Base-by-base conservation (phyloP, 2,888 invertebrate genomes). In the Synergus umbraculus region DNA sequence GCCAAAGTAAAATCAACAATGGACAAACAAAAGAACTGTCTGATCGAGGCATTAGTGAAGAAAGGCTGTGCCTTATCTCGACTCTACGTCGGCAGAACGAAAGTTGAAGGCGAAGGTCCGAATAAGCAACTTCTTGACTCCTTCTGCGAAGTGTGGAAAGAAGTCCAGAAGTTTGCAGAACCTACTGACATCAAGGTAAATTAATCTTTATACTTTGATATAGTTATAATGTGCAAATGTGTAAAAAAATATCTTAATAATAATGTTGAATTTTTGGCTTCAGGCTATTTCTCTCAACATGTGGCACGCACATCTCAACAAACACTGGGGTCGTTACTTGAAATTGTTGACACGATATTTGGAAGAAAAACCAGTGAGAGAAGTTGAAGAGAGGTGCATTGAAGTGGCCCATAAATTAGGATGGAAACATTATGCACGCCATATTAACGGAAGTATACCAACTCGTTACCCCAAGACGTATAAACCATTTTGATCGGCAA, bases 91-190 rank as follows among this genome's bases (percentile, higher is more conserved):
- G 88, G 87, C 78, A 88, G 91, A 65, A 90, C 89, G 46, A 84
- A 90, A 79, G 88, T 87, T 46, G 87, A 86, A 22, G 90, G 89
- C 15, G 90, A 89, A 78, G 89, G 89, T 76, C 90, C 90, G 18
- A 90, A 90, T 79, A 90, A 91, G 66, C 92, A 93, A 78, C 88
- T 93, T 18, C 89, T 94, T 60, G 94, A 94, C 81, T 94, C 95
- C 41, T 93, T 97, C 37, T 94, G 95, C 86, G 94, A 93, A 77
- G 92, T 93, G 80, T 95, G 94, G 94, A 93, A 94, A 81, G 96
- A 97, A 88, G 93, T 98, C 84, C 94, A 96, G 86, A 97, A 97
- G 92, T 97, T 96, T 93, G 94, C 95, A 1, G 98, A 98, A 91
- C 93, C 96, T 67, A 95, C 93, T 77, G 98, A 98, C 92, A 89